Percentiles rank a stretch among this genome's conserved stretches.
phyloP scores from a whole-genome alignment of 2,888 invertebrate genomes.

The Eucera pruinosa region DNA sequence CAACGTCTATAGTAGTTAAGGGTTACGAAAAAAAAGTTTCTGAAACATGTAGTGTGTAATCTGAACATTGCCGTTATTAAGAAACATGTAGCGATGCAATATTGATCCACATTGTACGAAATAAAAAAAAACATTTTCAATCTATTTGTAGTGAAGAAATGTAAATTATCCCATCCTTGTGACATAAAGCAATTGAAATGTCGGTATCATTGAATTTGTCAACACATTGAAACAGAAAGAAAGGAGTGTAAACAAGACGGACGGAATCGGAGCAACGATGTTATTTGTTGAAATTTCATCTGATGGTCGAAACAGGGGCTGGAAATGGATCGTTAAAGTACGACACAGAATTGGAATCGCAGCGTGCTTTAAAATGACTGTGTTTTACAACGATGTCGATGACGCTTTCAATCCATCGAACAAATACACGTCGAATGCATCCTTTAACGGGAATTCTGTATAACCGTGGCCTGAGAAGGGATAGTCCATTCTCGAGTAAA shows the following conservation, averaged over 20 bases:
- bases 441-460: neutral
- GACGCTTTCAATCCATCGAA: constrained; percentile 15
- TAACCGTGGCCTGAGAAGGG: neutral
- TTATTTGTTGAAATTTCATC: constrained; percentile 14
- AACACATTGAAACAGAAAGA: neutral
- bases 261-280: neutral
- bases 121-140: no score
- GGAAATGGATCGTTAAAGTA: constrained; percentile 18
- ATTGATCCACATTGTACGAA: no score
- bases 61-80: no score
- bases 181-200: neutral
- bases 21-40: no score
- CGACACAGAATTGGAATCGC: constrained; percentile 10
- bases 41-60: no score
- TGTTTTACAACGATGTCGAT: constrained; percentile 22
- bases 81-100: no score
- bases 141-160: no score
- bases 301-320: neutral
- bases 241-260: neutral
- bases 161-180: no score
- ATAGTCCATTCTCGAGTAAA: constrained; percentile 4
- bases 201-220: neutral
- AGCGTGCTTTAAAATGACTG: neutral
- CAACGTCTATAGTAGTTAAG: no score
- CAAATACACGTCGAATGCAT: constrained; percentile 6